Evolutionary conservation across 2,888 invertebrate species (phyloP), one percentile per base, ranked within the genome.

Genomic region (Lathronympha strigana): DNA sequence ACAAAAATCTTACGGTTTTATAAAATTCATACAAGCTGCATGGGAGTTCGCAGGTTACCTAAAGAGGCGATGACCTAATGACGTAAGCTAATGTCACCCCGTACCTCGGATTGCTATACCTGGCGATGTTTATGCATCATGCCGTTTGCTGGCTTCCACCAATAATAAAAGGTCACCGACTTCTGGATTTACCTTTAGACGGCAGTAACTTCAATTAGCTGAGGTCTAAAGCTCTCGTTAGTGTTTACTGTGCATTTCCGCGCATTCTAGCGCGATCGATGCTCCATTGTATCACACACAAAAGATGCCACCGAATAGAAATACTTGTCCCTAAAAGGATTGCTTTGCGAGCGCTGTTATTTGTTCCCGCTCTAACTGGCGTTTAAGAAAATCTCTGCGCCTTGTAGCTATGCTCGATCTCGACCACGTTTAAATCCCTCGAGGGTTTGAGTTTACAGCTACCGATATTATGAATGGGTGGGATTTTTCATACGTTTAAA

Each of bases 151-250:
- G 9, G n/a, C 36, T 17, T 25, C 25, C 51, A 25, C 25, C 5
- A 58, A 50, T 57, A 50, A 58, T 15, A 19, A 54, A 38, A 66
- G 64, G 58, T 64, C 47, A 45, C 21, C 8, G 53, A 36, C 36
- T 31, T 53, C 25, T 58, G 28, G 47, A 60, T 43, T 60, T 28
- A 53, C 53, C 51, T 60, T 60, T 53, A 19, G n/a, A 45, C 72
- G 75, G 85, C 83, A 77, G 86, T 87, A 87, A 86, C 82, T 87
- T 87, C 87, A 87, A 87, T 88, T 88, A 88, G 82, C 77, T 73
- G 76, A 76, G 78, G 78, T 77, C 74, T 76, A 71, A n/a, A 63
- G 70, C 66, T 78, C 80, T 88, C 85, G 88, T 88, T 87, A 87
- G 80, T 80, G 84, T 83, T 84, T 78, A 73, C 82, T 76, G 78